A percentile compares a stretch with the other conserved stretches of the same genome.
These are phyloP conservation scores for Drosophila eugracilis DNA, from an alignment of 1,140 invertebrate genomes.

Conservation along the genomic window DNA sequence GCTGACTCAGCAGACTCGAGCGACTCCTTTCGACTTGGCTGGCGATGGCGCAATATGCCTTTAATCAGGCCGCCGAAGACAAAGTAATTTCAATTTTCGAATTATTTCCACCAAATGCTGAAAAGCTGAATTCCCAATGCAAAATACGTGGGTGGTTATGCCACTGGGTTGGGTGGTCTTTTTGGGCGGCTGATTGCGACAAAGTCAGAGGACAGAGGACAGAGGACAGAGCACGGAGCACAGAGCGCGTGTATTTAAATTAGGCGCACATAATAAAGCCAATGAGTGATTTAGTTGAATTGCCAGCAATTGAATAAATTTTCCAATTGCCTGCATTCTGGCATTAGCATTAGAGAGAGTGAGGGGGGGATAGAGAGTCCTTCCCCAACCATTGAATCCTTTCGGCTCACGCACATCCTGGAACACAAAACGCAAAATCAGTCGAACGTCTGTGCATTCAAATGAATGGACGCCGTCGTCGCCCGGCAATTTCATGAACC, in stretches of 20 bases:
- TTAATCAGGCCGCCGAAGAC: constrained; percentile 72
- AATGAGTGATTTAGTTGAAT: constrained; percentile 84
- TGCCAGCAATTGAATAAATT: constrained; percentile 84
- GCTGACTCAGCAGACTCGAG: constrained; percentile 27
- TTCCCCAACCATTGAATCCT: constrained; percentile 8
- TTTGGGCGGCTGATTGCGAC: constrained; percentile 17
- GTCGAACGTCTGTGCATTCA: constrained; percentile 61
- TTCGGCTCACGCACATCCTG: constrained; percentile 28
- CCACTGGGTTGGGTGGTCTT: constrained; percentile 1
- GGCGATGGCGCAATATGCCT: constrained; percentile 93
- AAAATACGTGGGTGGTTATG: constrained; percentile 29
- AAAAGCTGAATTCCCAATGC: constrained; percentile 18
- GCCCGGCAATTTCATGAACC: constrained; percentile 72
- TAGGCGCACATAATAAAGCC: constrained; percentile 77
- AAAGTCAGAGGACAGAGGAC: constrained; percentile 18
- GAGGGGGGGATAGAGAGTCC: background rate
- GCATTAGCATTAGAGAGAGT: constrained; percentile 68
- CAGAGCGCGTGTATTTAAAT: constrained; percentile 75
- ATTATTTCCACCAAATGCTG: constrained; percentile 74
- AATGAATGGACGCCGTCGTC: constrained; percentile 67
- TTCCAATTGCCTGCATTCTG: constrained; percentile 79
- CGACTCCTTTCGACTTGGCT: constrained; percentile 19
- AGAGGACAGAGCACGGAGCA: too few species aligned
- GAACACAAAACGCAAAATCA: constrained; percentile 72
- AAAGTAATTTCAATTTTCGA: constrained; percentile 79